These are phyloP conservation scores for Austrolebias charrua DNA, from an alignment of 2,797 vertebrate genomes.

Conservation along the genomic window DNA sequence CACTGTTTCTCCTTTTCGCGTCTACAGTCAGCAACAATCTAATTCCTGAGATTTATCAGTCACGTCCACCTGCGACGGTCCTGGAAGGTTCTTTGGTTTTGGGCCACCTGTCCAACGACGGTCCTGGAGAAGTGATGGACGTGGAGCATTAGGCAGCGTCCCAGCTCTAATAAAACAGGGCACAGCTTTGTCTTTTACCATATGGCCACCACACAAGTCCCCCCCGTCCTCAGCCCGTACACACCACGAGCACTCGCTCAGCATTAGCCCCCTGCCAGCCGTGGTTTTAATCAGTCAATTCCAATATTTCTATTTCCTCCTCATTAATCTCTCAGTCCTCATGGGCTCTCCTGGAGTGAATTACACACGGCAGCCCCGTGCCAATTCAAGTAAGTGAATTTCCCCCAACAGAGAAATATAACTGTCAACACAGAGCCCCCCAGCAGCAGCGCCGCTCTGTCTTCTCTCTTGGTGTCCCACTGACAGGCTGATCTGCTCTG, in stretches of 20 bases:
- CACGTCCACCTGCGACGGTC: slow-evolving; percentile 45
- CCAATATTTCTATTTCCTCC: slow-evolving; percentile 92
- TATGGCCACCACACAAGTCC: slow-evolving; percentile 32
- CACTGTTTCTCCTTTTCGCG: slow-evolving; percentile 8
- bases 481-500: slow-evolving; percentile 65
- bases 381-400: slow-evolving; percentile 99
- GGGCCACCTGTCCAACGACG: slow-evolving; percentile 72
- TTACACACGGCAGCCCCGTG: slow-evolving; percentile 91
- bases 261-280: slow-evolving; percentile 45
- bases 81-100: slow-evolving; percentile 71
- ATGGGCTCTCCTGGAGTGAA: slow-evolving; percentile 95
- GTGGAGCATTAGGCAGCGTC: slow-evolving; percentile 75
- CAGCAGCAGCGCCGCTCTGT: too few relatives aligned
- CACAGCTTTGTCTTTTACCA: slow-evolving; percentile 34
- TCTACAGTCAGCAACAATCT: slow-evolving; percentile 13
- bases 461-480: slow-evolving; percentile 11
- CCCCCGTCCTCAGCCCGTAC: slow-evolving; percentile 9
- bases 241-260: slow-evolving; percentile 35
- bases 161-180: slow-evolving; percentile 76
- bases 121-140: slow-evolving; percentile 70
- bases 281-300: slow-evolving; percentile 94
- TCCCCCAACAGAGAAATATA: slow-evolving; percentile 99
- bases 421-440: slow-evolving; percentile 96
- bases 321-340: slow-evolving; percentile 92
- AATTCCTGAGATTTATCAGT: slow-evolving; percentile 20